These are phyloP conservation scores for Salvelinus fontinalis DNA, from an alignment of 2,113 vertebrate genomes.

Conservation along the genomic window DNA sequence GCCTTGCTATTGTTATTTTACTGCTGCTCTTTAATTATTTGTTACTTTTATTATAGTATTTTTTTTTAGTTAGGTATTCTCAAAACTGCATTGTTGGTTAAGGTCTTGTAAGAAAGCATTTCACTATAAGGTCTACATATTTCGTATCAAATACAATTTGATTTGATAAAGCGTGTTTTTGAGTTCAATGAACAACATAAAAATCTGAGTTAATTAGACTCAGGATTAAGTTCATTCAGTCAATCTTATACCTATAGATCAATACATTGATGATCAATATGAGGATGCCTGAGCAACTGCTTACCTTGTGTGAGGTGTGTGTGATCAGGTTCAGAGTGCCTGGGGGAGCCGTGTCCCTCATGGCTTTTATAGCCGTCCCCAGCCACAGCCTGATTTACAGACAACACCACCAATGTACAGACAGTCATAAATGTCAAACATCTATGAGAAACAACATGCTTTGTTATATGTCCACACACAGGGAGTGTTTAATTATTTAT, in stretches of 20 bases:
- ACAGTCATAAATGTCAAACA: slow-evolving; percentile 58
- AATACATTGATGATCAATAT: slow-evolving; percentile 1
- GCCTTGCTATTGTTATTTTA: no score
- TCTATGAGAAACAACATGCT: slow-evolving; percentile 27
- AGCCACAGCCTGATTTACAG: slow-evolving; percentile 35
- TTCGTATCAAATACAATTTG: no score
- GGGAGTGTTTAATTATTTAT: slow-evolving; percentile 43
- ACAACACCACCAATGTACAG: slow-evolving; percentile 18
- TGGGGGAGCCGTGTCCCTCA: background rate
- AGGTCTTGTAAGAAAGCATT: no score
- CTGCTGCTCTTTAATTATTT: no score
- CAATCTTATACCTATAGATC: background rate
- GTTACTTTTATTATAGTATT: no score
- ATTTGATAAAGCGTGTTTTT: no score
- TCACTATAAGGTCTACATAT: no score
- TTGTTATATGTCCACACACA: slow-evolving; percentile 50
- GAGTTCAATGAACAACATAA: no score
- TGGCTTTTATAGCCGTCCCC: slow-evolving; percentile 56
- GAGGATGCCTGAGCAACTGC: slow-evolving; percentile 24
- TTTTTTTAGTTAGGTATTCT: no score
- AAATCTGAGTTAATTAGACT: no score
- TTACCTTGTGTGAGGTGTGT: slow-evolving; percentile 43
- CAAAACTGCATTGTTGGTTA: no score
- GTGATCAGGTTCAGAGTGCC: background rate
- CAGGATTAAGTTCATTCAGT: no score